A percentile compares a stretch with the other conserved stretches of the same genome.
Conservation (phyloP, 1,140 invertebrate species). For the Eueides isabella region DNA sequence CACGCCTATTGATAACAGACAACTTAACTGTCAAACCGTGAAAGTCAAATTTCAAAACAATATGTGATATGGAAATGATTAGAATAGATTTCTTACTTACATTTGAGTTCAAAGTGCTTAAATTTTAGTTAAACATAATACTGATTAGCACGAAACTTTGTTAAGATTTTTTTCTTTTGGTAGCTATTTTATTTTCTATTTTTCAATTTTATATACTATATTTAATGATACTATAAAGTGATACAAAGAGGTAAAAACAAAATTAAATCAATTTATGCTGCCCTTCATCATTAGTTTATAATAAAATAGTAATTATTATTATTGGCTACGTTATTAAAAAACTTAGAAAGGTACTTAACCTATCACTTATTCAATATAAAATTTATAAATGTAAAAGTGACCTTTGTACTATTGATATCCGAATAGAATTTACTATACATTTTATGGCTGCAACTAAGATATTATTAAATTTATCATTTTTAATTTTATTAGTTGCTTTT, state of each 20-base stretch:
- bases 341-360: not conserved
- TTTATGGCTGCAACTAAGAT: conserved; percentile 1
- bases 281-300: not conserved
- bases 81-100: not conserved
- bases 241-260: not conserved
- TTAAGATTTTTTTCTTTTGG: not conserved
- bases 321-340: not conserved
- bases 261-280: not conserved
- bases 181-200: not conserved
- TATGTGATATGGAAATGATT: not conserved
- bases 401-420: not conserved
- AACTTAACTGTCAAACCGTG: not conserved
- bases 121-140: not conserved
- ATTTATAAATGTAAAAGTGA: not conserved
- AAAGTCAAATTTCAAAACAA: not conserved
- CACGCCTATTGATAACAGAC: not conserved
- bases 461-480: not conserved
- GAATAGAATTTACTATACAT: not conserved
- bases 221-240: not conserved
- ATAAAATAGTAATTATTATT: not conserved
- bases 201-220: not conserved
- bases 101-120: not conserved
- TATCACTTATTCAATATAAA: not conserved
- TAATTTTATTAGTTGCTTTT: not conserved
- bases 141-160: not conserved